phyloP scores from a whole-genome alignment of 2,888 invertebrate species.

The Dasypolia templi region DNA sequence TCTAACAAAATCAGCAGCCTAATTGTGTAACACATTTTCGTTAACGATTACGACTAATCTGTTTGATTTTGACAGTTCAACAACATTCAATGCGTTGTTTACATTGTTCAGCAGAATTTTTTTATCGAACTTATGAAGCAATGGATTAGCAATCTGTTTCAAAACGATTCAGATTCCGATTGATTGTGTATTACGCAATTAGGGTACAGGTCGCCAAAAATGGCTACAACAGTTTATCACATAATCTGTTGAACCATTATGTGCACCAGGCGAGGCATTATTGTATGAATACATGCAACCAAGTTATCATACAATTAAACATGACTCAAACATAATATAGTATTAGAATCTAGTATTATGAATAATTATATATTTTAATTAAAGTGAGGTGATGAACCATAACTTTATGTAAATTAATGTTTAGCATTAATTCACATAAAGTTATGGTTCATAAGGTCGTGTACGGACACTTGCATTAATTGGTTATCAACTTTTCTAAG shows the following conservation, averaged over 20 bases:
- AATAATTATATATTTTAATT: conserved; percentile 7
- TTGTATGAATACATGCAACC: background rate
- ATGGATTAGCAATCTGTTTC: no score
- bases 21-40: no score
- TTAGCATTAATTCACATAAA: no score
- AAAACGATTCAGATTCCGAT: no score
- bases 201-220: background rate
- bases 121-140: no score
- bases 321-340: background rate
- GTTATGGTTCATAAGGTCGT: no score
- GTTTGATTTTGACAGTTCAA: no score
- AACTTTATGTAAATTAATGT: conserved; percentile 4
- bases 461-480: background rate
- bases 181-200: no score
- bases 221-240: background rate
- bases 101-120: no score
- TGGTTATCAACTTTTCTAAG: background rate
- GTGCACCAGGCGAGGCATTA: background rate
- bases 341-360: background rate
- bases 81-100: no score
- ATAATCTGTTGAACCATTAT: background rate
- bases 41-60: no score
- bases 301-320: conserved; percentile 5
- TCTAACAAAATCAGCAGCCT: no score
- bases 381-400: background rate